Conservation (phyloP, 2,888 invertebrate genomes). For the Sacculina carcini region DNA sequence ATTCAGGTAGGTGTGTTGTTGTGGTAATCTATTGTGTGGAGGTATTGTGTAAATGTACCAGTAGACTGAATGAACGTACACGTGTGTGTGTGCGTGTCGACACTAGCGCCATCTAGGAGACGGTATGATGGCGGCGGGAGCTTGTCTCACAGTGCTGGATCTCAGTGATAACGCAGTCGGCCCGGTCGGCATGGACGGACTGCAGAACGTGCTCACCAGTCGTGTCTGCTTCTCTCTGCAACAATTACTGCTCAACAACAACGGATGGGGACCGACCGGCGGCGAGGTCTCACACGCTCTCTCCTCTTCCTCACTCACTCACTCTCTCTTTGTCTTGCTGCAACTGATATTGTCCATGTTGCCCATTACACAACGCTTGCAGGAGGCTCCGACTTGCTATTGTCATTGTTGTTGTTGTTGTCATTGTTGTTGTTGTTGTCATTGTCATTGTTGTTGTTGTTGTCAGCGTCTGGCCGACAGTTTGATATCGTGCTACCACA, state of each 20-base stretch:
- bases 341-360: too few species aligned
- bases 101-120: conserved; percentile 11
- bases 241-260: conserved; percentile 68
- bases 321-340: neutral
- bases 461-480: neutral
- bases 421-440: too few species aligned
- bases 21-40: neutral
- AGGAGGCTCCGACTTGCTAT: too few species aligned
- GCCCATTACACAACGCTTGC: too few species aligned
- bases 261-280: conserved; percentile 74
- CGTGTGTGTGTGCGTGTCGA: neutral
- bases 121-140: conserved; percentile 52
- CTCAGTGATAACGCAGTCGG: conserved; percentile 94
- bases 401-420: too few species aligned
- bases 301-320: neutral
- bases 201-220: conserved; percentile 54
- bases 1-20: neutral
- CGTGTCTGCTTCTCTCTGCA: conserved; percentile 56
- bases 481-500: neutral
- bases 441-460: too few species aligned
- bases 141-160: conserved; percentile 55
- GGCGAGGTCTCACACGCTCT: conserved; percentile 28
- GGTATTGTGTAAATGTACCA: neutral
- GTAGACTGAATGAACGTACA: neutral
- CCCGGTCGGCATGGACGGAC: conserved; percentile 61